These are phyloP conservation scores for Sinhomidia bicolor DNA, from an alignment of 2,888 invertebrate species.

Conservation along the genomic window DNA sequence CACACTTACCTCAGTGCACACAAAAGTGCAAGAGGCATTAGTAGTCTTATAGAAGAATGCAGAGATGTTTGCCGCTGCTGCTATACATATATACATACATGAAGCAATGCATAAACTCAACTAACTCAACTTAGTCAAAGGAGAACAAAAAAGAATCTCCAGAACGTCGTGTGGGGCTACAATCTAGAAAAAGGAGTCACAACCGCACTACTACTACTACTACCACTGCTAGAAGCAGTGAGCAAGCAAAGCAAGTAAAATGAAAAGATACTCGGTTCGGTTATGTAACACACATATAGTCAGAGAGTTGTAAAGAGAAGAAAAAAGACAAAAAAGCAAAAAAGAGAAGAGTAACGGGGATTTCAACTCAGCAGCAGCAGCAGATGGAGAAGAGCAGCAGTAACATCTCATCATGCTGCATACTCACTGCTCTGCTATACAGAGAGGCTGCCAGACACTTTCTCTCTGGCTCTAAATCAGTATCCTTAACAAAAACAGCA, in stretches of 20 bases:
- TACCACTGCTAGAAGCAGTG: no score
- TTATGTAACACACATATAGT: not conserved
- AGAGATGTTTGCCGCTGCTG: conserved; percentile 6
- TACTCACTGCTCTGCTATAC: no score
- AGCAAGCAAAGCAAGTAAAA: conserved; percentile 6
- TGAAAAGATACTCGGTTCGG: not conserved
- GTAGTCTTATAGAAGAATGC: not conserved
- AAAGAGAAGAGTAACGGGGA: conserved; percentile 9
- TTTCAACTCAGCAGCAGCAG: conserved; percentile 11
- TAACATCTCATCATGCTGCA: not conserved
- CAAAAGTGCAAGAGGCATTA: not conserved
- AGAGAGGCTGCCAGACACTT: no score
- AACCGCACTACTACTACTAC: not conserved
- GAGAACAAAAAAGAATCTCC: conserved; percentile 25
- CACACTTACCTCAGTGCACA: not conserved
- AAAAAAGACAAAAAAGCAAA: conserved; percentile 21
- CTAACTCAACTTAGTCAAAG: not conserved
- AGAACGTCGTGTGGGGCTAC: conserved; percentile 16
- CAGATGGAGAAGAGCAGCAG: not conserved
- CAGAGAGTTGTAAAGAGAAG: conserved; percentile 12
- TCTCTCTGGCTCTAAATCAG: not conserved
- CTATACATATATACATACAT: not conserved
- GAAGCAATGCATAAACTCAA: conserved; percentile 45
- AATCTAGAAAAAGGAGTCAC: not conserved
- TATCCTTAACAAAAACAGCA: conserved; percentile 6